Base-by-base conservation (phyloP, 2,113 vertebrate species). In the Salvelinus fontinalis region DNA sequence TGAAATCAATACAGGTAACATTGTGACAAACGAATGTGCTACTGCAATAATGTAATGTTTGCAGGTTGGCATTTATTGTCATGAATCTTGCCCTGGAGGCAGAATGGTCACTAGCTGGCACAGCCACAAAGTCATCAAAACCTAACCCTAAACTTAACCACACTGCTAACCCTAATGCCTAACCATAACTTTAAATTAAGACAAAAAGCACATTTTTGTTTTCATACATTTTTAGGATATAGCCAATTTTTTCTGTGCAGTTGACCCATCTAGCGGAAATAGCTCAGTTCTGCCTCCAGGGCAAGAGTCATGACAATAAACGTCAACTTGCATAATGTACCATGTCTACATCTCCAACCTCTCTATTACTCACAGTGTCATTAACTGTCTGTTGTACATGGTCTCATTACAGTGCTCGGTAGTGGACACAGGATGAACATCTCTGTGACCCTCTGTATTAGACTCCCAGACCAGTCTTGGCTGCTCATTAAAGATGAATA, bases 11-110 rank as follows among this genome's bases (percentile, higher is more conserved):
- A 77, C 20, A 13, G 16, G 76, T 29, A 54, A 27, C 60, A 81
- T 84, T 71, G 84, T 90, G 87, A 89, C 66, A 67, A 87, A 92
- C 80, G 67, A 73, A 81, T 22, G 71, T 73, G 70, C 74, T 79
- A 85, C 71, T 77, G 75, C 39, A 78, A 85, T 83, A 83, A 71
- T 89, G 9, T 44, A 44, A 44, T 44, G 39, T 44, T 44, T 9
- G 9, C 39, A 44, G 39, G 39, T 44, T 44, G 9, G 39, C 39
- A 44, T 11, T 44, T 44, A 44, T 44, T 44, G 39, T 44, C 9
- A 44, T 44, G 8, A 44, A 11, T 44, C 2, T 44, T 44, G 39
- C 8, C 39, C 39, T 44, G 39, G 9, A 44, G 39, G 8, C 85
- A 80, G 85, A 84, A 85, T 86, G 31, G 31, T 34, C 31, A 34